Evolutionary conservation across 1,140 invertebrate genomes (phyloP).

Genomic region (Neotoxoptera formosana): DNA sequence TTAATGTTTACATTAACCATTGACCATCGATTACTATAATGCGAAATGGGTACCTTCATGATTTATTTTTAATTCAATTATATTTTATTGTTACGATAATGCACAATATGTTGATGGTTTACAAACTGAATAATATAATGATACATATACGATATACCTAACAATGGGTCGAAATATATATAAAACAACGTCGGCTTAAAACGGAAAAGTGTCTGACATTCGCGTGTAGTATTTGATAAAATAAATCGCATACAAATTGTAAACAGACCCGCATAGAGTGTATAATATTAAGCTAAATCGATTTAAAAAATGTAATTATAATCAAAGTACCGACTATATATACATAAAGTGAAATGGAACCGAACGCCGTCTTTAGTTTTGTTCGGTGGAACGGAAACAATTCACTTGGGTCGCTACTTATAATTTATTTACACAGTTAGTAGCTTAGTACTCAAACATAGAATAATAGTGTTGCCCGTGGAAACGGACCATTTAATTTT

Average conservation of each 20-base stretch:
- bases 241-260: not conserved
- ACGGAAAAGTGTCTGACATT: not conserved
- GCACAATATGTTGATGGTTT: not conserved
- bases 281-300: not conserved
- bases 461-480: conserved; percentile 42
- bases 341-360: conserved; percentile 15
- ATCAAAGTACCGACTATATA: not conserved
- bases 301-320: conserved; percentile 24
- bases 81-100: not conserved
- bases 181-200: not conserved
- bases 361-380: conserved; percentile 10
- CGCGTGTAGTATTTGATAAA: not conserved
- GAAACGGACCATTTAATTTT: conserved; percentile 49
- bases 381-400: conserved; percentile 39
- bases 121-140: not conserved
- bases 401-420: conserved; percentile 37
- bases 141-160: not conserved
- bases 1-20: not conserved
- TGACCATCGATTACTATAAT: not conserved
- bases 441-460: conserved; percentile 40
- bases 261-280: not conserved
- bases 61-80: not conserved
- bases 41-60: not conserved
- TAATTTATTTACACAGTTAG: conserved; percentile 52
- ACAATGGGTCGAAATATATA: not conserved